These are phyloP conservation scores for Uromys caudimaculatus DNA, from an alignment of 2,797 vertebrate species.

Conservation along the genomic window DNA sequence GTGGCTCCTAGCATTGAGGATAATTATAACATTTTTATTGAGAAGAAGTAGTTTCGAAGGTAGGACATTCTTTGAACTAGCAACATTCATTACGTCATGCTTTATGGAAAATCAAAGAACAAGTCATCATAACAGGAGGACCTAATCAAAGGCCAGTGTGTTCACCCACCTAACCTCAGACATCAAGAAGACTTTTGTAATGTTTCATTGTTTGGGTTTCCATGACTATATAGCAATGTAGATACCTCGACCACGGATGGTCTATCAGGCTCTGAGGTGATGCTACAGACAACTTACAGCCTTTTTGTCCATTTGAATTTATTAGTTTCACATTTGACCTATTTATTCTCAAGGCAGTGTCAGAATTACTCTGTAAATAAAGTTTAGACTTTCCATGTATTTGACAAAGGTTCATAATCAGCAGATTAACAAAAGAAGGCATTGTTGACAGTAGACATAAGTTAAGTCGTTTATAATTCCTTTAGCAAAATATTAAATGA, in stretches of 20 bases:
- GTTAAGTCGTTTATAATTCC: background rate
- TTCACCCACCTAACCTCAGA: background rate
- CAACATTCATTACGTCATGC: background rate
- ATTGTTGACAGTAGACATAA: background rate
- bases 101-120: background rate
- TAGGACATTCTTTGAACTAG: background rate
- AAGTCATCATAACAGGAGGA: background rate
- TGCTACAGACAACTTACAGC: background rate
- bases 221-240: background rate
- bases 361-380: background rate
- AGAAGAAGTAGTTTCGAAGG: background rate
- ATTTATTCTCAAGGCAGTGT: conserved; percentile 15
- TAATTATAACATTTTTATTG: background rate
- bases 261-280: background rate
- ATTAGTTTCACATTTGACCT: background rate
- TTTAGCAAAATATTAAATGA: background rate
- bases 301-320: background rate
- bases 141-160: too few species aligned
- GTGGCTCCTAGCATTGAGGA: background rate
- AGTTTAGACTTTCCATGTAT: background rate
- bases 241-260: background rate
- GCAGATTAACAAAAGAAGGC: background rate
- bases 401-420: background rate
- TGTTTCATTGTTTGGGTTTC: background rate
- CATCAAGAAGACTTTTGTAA: background rate